phyloP scores from a whole-genome alignment of 2,797 vertebrate species.

The Sebastiscus albofasciatus region DNA sequence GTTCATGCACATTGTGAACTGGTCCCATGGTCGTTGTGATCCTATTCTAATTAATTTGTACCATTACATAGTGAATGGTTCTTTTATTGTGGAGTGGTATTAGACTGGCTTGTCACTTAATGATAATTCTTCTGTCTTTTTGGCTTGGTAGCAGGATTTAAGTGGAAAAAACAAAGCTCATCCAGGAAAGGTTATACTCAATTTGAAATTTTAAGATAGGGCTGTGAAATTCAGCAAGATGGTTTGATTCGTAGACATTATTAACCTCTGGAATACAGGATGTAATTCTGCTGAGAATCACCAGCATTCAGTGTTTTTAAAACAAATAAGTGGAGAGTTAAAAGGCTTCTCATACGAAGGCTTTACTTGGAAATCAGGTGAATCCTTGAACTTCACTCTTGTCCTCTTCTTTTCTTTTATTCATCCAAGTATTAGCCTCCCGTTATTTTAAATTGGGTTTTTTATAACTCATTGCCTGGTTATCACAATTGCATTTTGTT shows the following conservation, averaged over 20 bases:
- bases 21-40: slow-evolving; percentile 22
- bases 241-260: slow-evolving; percentile 18
- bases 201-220: not conserved
- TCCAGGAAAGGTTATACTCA: slow-evolving; percentile 2
- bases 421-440: slow-evolving; percentile 6
- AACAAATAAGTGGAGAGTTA: not conserved
- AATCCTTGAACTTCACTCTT: slow-evolving; percentile 46
- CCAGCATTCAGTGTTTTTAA: slow-evolving; percentile 5
- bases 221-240: slow-evolving; percentile 15
- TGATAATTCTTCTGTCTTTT: not conserved
- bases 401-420: slow-evolving; percentile 21
- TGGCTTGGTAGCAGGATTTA: slow-evolving; percentile 8
- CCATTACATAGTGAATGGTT: slow-evolving; percentile 10
- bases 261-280: not conserved
- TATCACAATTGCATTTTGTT: not conserved
- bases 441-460: not conserved
- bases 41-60: slow-evolving; percentile 25
- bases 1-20: slow-evolving; percentile 36
- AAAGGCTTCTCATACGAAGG: not conserved
- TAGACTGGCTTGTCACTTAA: not conserved
- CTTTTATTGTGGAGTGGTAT: slow-evolving; percentile 1
- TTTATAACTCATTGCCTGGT: not conserved
- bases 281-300: slow-evolving; percentile 12
- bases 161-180: slow-evolving; percentile 10
- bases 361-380: slow-evolving; percentile 7